Evolutionary conservation across 2,113 vertebrate genomes (phyloP).

Genomic region (Macroglossus sobrinus): DNA sequence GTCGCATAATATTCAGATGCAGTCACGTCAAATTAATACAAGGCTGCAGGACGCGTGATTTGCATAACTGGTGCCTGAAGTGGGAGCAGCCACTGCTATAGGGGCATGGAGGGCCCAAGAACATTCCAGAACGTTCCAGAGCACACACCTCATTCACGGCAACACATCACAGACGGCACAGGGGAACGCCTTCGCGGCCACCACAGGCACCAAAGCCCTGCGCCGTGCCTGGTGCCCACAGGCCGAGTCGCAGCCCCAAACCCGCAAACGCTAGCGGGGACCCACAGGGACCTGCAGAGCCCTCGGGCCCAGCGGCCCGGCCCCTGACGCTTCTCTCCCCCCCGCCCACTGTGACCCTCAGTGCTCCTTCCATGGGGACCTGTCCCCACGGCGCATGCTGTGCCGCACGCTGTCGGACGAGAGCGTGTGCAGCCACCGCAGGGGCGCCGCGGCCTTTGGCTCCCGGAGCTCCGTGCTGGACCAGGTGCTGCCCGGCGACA

Average conservation of each 20-base stretch:
- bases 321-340: no score
- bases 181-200: slow-evolving; percentile 29
- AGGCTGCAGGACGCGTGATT: background rate
- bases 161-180: slow-evolving; percentile 47
- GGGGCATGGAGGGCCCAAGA: background rate
- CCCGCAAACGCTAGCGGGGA: background rate
- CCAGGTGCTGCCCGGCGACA: slow-evolving; percentile 94
- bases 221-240: background rate
- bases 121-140: slow-evolving; percentile 41
- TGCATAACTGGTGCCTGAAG: slow-evolving; percentile 44
- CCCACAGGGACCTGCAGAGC: no score
- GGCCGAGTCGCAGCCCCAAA: background rate
- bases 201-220: background rate
- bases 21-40: slow-evolving; percentile 71
- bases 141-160: no score
- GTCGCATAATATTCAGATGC: slow-evolving; percentile 55
- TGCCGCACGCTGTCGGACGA: slow-evolving; percentile 96
- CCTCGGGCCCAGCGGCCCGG: background rate
- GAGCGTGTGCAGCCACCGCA: slow-evolving; percentile 93
- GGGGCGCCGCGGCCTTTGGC: slow-evolving; percentile 88
- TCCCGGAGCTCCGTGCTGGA: slow-evolving; percentile 95
- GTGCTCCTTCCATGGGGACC: slow-evolving; percentile 87
- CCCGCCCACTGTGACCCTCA: slow-evolving; percentile 56
- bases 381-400: slow-evolving; percentile 89
- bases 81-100: background rate